phyloP scores from a whole-genome alignment of 2,888 invertebrate genomes.

The Capitulum mitella region DNA sequence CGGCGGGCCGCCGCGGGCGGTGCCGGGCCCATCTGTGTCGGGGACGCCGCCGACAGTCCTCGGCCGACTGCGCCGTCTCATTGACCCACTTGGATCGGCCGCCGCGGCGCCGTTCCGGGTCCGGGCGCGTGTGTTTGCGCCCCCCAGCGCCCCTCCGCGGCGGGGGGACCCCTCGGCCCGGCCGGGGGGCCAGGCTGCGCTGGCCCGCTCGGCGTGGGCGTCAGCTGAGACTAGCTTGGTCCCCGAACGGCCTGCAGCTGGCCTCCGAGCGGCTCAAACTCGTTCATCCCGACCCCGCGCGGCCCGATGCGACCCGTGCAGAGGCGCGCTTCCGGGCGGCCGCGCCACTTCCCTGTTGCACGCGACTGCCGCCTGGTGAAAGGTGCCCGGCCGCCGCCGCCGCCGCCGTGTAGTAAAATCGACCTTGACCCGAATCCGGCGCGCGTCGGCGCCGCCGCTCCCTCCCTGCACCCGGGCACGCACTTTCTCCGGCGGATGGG shows the following conservation, averaged over 20 bases:
- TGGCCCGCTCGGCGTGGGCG: no score
- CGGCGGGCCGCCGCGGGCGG: no score
- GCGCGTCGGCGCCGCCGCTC: neutral
- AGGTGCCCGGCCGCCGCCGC: neutral
- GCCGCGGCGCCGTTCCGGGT: neutral
- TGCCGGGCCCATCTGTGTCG: neutral
- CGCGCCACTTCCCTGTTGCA: no score
- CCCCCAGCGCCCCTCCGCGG: neutral
- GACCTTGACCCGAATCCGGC: conserved; percentile 1
- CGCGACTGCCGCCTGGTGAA: neutral
- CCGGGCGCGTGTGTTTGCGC: neutral
- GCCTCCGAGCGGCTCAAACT: neutral
- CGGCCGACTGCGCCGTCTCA: no score
- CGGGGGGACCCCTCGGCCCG: no score
- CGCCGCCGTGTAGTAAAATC: neutral
- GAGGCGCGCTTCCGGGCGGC: neutral
- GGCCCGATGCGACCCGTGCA: neutral
- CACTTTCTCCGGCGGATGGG: neutral
- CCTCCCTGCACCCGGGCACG: neutral
- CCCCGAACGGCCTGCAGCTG: no score
- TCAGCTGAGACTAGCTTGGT: no score
- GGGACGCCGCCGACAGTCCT: no score
- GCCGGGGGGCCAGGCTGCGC: no score
- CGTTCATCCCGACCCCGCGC: neutral
- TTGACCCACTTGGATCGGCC: neutral